Conservation (phyloP, 2,888 invertebrate species). For the Cantharis lateralis region DNA sequence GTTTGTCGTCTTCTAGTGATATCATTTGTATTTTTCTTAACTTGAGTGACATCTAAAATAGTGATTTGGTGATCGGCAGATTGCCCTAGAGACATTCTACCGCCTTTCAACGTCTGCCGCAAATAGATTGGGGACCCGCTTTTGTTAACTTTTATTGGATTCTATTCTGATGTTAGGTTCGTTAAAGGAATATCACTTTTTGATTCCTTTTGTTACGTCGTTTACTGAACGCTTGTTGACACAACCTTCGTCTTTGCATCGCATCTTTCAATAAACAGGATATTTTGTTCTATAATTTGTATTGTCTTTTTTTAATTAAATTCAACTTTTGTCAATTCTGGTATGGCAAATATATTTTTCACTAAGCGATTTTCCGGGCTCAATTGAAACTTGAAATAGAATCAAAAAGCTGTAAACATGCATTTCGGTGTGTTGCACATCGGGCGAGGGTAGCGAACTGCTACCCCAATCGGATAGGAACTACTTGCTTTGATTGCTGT, state of each 20-base stretch:
- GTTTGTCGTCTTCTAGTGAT: constrained; percentile 32
- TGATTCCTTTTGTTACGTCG: constrained; percentile 36
- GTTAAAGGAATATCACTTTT: constrained; percentile 36
- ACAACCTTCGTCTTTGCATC: constrained; percentile 26
- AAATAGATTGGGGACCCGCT: constrained; percentile 42
- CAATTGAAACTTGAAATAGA: not conserved
- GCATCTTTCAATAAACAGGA: constrained; percentile 6
- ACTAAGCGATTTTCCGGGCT: not conserved
- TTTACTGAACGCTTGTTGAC: constrained; percentile 36
- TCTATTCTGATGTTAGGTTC: constrained; percentile 41
- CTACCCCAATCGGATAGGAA: not conserved
- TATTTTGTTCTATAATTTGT: not conserved
- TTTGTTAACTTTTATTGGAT: constrained; percentile 47
- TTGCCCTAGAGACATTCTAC: constrained; percentile 41
- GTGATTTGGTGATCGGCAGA: constrained; percentile 44
- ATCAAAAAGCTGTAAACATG: not conserved
- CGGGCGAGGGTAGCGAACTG: not conserved
- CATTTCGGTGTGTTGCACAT: not conserved
- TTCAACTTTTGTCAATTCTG: not conserved
- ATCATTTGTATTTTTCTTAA: constrained; percentile 41
- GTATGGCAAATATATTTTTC: not conserved
- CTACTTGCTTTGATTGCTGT: not conserved
- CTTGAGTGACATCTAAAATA: constrained; percentile 43
- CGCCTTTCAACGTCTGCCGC: constrained; percentile 41
- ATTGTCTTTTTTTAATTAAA: not conserved